Conservation (phyloP, 2,113 vertebrate species). For the Embiotoca jacksoni region DNA sequence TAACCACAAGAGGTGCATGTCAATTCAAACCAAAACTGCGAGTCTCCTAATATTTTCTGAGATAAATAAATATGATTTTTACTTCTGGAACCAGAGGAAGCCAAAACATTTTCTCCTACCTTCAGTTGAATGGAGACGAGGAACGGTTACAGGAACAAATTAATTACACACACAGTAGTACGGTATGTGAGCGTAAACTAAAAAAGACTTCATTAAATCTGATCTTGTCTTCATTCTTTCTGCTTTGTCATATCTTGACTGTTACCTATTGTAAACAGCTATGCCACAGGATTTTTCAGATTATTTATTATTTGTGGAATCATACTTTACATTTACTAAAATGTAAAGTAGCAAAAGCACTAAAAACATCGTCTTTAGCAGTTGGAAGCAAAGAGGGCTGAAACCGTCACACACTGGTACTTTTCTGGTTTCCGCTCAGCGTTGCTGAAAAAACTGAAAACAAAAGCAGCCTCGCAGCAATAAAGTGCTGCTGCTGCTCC, state of each 20-base stretch:
- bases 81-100: too few relatives aligned
- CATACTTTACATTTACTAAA: background rate
- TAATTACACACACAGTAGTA: background rate
- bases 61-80: too few relatives aligned
- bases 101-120: too few relatives aligned
- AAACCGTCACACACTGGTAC: background rate
- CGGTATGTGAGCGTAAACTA: too few relatives aligned
- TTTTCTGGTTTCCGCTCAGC: slow-evolving; percentile 4
- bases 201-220: too few relatives aligned
- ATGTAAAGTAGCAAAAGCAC: background rate
- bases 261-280: background rate
- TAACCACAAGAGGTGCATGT: too few relatives aligned
- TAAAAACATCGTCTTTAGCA: background rate
- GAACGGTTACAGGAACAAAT: too few relatives aligned
- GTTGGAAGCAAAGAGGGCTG: background rate
- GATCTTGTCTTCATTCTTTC: background rate
- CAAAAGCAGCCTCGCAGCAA: background rate
- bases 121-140: too few relatives aligned
- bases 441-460: slow-evolving; percentile 8
- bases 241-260: background rate
- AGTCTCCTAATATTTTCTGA: background rate
- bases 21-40: too few relatives aligned
- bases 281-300: background rate
- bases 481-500: slow-evolving; percentile 35
- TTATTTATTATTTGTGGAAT: background rate